These are phyloP conservation scores for Channa maculata DNA, from an alignment of 2,113 vertebrate species.

Conservation along the genomic window DNA sequence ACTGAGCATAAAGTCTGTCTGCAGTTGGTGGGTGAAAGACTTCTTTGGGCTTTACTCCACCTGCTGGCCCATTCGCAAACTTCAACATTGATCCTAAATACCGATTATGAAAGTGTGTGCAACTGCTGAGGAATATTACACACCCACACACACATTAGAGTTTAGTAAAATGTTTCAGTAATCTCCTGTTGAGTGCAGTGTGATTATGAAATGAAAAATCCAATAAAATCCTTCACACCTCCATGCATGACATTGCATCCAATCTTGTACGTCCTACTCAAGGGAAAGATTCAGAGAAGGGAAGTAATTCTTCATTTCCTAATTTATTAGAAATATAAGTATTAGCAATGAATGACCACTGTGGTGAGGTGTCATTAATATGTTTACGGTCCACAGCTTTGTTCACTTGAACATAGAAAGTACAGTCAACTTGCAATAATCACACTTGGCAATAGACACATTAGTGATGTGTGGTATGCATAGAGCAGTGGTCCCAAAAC, in stretches of 20 bases:
- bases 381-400: background rate
- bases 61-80: constrained; percentile 48
- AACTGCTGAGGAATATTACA: constrained; percentile 10
- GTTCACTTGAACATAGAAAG: background rate
- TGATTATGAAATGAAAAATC: background rate
- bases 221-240: background rate
- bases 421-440: no score
- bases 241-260: background rate
- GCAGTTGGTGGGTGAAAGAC: background rate
- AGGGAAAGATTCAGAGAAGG: background rate
- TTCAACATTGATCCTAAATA: background rate
- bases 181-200: constrained; percentile 24
- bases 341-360: background rate
- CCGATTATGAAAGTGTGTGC: background rate
- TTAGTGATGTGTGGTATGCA: background rate
- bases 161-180: background rate
- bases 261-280: background rate
- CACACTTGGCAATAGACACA: no score
- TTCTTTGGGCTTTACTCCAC: constrained; percentile 38
- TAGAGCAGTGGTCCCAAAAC: background rate
- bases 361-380: no score
- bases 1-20: background rate
- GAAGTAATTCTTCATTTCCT: background rate
- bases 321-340: background rate
- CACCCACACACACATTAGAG: background rate